phyloP scores from a whole-genome alignment of 2,113 vertebrate species.

The Larimichthys crocea region DNA sequence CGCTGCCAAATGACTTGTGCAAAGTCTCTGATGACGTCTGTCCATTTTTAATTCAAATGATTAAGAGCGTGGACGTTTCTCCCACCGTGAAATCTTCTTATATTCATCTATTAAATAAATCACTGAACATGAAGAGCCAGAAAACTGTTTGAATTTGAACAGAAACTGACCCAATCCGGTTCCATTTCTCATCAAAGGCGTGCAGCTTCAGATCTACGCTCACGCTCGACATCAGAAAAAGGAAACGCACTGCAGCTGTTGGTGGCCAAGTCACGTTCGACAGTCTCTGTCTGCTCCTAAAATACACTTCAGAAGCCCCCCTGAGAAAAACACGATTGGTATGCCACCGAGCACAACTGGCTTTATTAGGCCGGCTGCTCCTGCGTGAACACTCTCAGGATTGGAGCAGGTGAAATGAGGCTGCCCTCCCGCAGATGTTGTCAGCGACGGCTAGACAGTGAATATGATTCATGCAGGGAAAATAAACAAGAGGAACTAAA shows the following conservation, averaged over 20 bases:
- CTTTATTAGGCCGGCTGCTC: slow-evolving; percentile 33
- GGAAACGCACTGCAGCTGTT: slow-evolving; percentile 30
- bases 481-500: no score
- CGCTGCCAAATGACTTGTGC: background rate
- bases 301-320: slow-evolving; percentile 34
- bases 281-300: slow-evolving; percentile 36
- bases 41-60: background rate
- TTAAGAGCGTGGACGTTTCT: background rate
- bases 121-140: background rate
- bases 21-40: background rate
- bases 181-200: slow-evolving; percentile 43
- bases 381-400: slow-evolving; percentile 7
- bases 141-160: slow-evolving; percentile 11
- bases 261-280: slow-evolving; percentile 38
- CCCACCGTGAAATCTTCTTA: slow-evolving; percentile 17
- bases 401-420: slow-evolving; percentile 31
- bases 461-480: no score
- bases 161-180: slow-evolving; percentile 19
- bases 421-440: background rate
- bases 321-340: slow-evolving; percentile 17
- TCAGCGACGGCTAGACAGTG: background rate
- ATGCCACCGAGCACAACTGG: slow-evolving; percentile 19
- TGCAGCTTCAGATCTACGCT: slow-evolving; percentile 5
- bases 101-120: background rate
- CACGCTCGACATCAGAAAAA: background rate